phyloP scores from a whole-genome alignment of 2,113 vertebrate species.

The Oxyruncus cristatus region DNA sequence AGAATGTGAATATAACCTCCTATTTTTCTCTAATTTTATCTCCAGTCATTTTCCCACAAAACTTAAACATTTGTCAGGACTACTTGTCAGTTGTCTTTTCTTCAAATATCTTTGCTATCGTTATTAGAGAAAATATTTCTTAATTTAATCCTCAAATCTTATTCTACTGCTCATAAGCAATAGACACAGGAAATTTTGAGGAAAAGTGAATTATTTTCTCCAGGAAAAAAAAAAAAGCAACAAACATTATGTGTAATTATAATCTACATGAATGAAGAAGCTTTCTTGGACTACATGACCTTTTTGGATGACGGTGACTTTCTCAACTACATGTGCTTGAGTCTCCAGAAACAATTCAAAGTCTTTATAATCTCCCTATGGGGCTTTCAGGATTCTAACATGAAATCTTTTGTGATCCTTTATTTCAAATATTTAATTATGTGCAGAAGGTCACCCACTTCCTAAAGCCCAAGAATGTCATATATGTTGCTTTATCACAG shows the following conservation, averaged over 20 bases:
- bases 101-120: neutral
- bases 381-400: neutral
- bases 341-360: neutral
- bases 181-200: neutral
- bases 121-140: neutral
- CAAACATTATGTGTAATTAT: neutral
- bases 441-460: neutral
- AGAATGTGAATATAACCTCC: neutral
- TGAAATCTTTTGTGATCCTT: neutral
- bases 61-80: neutral
- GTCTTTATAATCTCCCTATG: neutral
- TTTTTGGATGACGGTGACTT: neutral
- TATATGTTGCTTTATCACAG: neutral
- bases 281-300: neutral
- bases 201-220: neutral
- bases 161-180: neutral
- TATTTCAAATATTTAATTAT: neutral
- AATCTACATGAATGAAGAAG: neutral
- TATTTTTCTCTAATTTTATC: neutral
- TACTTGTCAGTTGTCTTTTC: neutral
- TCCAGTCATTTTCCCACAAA: neutral
- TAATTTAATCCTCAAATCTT: neutral
- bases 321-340: neutral
- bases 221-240: neutral
- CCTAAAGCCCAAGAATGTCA: neutral